A percentile compares a stretch with the other conserved stretches of the same genome.
phyloP scores from a whole-genome alignment of 2,113 vertebrate species.

The Crotalus helleri region DNA sequence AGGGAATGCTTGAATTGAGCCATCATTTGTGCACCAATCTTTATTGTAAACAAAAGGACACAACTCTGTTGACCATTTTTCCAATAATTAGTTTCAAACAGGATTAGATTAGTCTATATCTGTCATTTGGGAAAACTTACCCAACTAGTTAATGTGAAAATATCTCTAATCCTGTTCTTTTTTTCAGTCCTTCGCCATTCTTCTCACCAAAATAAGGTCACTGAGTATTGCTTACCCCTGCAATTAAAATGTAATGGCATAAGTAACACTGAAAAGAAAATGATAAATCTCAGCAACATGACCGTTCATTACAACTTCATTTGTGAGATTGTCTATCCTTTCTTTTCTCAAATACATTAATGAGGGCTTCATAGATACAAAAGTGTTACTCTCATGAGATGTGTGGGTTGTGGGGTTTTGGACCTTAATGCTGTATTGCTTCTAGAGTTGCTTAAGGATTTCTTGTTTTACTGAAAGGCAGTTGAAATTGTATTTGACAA shows the following conservation, averaged over 20 bases:
- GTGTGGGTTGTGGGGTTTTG: not conserved
- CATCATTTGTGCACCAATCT: not conserved
- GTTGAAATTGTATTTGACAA: not conserved
- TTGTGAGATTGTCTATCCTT: not conserved
- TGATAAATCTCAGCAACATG: not conserved
- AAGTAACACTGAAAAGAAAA: not conserved
- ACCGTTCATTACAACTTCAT: not conserved
- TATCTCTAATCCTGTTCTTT: not conserved
- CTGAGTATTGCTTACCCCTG: not conserved
- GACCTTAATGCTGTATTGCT: not conserved
- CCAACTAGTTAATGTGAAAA: not conserved
- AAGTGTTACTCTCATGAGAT: not conserved
- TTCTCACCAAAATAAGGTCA: not conserved
- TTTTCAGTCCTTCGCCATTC: not conserved
- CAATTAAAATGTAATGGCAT: not conserved
- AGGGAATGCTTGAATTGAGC: not conserved
- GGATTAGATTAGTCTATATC: not conserved
- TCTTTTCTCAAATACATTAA: constrained; percentile 4
- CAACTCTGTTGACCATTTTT: not conserved
- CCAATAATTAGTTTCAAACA: not conserved
- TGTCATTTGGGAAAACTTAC: not conserved
- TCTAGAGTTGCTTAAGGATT: not conserved
- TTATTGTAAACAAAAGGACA: not conserved
- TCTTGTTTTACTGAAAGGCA: not conserved
- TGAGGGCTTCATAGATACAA: not conserved